Evolutionary conservation across 30 jellyfish, hydroid and myxozoan genomes (phyloP).

Genomic region (Chrysaora quinquecirrha): DNA sequence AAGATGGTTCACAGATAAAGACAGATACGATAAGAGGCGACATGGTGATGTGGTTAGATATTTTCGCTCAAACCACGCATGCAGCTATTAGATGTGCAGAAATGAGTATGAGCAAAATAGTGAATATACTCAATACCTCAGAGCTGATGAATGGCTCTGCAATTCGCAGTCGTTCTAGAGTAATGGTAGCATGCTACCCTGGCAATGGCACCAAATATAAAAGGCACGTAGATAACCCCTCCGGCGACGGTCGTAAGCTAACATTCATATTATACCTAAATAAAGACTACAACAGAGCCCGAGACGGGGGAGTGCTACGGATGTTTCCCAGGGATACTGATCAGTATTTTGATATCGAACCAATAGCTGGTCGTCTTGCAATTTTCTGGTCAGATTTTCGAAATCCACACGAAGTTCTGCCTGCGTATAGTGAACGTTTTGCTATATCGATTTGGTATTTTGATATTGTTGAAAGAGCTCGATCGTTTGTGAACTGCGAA

Average conservation of each 20-base stretch:
- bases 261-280: slow-evolving; percentile 81
- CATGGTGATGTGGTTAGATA: slow-evolving; percentile 66
- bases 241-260: slow-evolving; percentile 88
- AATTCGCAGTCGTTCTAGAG: slow-evolving; percentile 50
- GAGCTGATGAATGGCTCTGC: slow-evolving; percentile 31
- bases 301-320: slow-evolving; percentile 89
- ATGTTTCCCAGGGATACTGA: slow-evolving; percentile 55
- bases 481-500: slow-evolving; percentile 17
- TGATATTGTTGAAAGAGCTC: slow-evolving; percentile 63
- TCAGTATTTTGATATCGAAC: slow-evolving; percentile 66
- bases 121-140: slow-evolving; percentile 8
- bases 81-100: slow-evolving; percentile 37
- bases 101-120: slow-evolving; percentile 30
- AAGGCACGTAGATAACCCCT: slow-evolving; percentile 90
- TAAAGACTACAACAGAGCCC: slow-evolving; percentile 65
- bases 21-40: slow-evolving; percentile 52
- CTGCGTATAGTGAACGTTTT: slow-evolving; percentile 68
- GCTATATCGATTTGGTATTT: slow-evolving; percentile 92
- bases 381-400: slow-evolving; percentile 91
- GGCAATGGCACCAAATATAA: slow-evolving; percentile 85
- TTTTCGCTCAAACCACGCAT: slow-evolving; percentile 10
- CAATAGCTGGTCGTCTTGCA: slow-evolving; percentile 65
- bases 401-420: slow-evolving; percentile 92
- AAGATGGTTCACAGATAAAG: neutral
- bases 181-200: slow-evolving; percentile 97